A percentile compares a stretch with the other conserved stretches of the same genome.
Conservation (phyloP, 1,140 invertebrate genomes). For the Temnothorax nylanderi region DNA sequence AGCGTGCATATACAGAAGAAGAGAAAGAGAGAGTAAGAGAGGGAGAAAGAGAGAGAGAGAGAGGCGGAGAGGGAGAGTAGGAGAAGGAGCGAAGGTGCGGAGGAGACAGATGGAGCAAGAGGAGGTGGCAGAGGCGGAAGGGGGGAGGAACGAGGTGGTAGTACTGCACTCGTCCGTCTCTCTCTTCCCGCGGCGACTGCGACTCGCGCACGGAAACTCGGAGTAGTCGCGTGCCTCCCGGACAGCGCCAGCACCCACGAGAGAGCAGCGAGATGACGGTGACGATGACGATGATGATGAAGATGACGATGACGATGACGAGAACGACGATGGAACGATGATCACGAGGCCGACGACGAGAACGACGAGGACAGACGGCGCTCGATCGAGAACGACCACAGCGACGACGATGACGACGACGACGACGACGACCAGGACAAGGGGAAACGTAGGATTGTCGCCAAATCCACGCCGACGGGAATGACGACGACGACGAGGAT, state of each 20-base stretch:
- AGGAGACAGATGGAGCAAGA: constrained; percentile 12
- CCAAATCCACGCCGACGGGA: constrained; percentile 58
- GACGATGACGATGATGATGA: constrained; percentile 17
- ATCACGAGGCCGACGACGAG: neutral
- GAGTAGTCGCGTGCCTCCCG: constrained; percentile 58
- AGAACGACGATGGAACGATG: neutral
- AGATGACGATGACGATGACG: constrained; percentile 15
- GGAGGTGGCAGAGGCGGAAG: neutral
- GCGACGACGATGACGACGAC: neutral
- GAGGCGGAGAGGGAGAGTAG: neutral
- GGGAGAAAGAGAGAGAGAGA: constrained; percentile 4
- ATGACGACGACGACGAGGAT: constrained; percentile 41
- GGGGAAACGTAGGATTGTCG: constrained; percentile 54
- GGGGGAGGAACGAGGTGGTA: neutral
- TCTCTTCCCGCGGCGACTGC: constrained; percentile 51
- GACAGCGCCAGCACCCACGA: constrained; percentile 38
- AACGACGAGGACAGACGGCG: constrained; percentile 31
- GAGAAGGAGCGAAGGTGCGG: neutral
- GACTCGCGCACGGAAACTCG: constrained; percentile 64
- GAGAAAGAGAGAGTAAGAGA: constrained; percentile 29
- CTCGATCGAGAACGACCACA: constrained; percentile 55
- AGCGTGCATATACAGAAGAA: constrained; percentile 18
- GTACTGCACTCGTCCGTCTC: constrained; percentile 56
- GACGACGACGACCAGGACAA: constrained; percentile 20
- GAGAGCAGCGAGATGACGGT: constrained; percentile 15